phyloP scores from a whole-genome alignment of 2,797 vertebrate genomes.

The Sebastes cheni region DNA sequence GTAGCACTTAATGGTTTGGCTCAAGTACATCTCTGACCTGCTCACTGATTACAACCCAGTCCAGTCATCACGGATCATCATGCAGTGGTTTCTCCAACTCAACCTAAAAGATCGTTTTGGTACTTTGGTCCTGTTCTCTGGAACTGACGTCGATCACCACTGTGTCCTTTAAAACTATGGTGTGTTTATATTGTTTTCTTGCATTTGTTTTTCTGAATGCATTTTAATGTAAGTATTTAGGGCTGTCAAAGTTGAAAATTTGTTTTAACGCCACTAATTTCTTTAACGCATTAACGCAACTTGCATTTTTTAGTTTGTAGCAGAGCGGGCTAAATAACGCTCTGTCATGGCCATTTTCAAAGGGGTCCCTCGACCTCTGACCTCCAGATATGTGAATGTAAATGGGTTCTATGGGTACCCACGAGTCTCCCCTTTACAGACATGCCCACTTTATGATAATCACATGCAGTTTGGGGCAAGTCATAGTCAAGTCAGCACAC shows the following conservation, averaged over 20 bases:
- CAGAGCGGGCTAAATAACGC: too few relatives aligned
- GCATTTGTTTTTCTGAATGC: not conserved
- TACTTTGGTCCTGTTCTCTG: not conserved
- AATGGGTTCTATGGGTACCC: too few relatives aligned
- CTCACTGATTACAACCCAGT: not conserved
- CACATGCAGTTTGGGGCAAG: too few relatives aligned
- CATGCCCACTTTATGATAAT: too few relatives aligned
- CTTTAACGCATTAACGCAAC: too few relatives aligned
- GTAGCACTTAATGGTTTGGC: constrained; percentile 17
- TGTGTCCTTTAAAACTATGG: not conserved
- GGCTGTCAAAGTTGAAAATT: too few relatives aligned
- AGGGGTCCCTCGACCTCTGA: rapidly evolving
- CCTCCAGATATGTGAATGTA: too few relatives aligned
- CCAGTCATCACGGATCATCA: not conserved
- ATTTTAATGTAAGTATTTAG: not conserved
- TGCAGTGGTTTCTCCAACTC: not conserved
- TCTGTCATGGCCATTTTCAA: too few relatives aligned
- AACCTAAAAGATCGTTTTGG: not conserved
- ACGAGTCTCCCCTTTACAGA: too few relatives aligned
- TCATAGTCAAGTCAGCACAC: too few relatives aligned
- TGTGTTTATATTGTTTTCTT: not conserved
- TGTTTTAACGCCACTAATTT: too few relatives aligned
- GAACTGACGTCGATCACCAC: not conserved
- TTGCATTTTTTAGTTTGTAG: too few relatives aligned
- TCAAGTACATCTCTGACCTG: not conserved